phyloP scores from a whole-genome alignment of 2,113 vertebrate species.

The Bubo blakistoni region DNA sequence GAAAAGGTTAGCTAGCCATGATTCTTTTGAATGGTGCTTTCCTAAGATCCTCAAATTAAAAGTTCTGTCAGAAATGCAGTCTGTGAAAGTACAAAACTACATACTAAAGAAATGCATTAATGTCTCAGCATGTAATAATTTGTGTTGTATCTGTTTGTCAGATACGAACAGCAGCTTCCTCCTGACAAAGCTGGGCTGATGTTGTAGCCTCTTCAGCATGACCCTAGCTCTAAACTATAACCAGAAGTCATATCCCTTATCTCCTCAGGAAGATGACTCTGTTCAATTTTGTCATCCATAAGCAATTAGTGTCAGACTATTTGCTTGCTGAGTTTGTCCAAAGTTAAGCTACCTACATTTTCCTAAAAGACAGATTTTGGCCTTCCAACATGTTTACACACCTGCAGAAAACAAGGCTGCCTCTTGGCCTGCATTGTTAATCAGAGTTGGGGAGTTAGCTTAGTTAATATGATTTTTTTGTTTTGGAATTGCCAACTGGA shows the following conservation, averaged over 20 bases:
- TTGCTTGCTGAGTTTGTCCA: not conserved
- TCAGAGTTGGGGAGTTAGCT: not conserved
- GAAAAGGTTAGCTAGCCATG: slow-evolving; percentile 5
- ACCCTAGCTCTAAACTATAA: not conserved
- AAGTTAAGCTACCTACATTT: not conserved
- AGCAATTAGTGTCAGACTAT: not conserved
- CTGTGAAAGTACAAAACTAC: not conserved
- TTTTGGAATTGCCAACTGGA: not conserved
- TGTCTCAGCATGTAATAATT: not conserved
- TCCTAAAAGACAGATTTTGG: not conserved
- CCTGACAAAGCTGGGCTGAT: not conserved
- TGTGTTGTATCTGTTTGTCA: not conserved
- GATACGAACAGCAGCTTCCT: not conserved
- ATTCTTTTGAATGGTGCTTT: slow-evolving; percentile 2
- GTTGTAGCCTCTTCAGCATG: not conserved
- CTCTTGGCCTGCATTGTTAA: not conserved
- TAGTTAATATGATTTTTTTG: not conserved
- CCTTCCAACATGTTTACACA: not conserved
- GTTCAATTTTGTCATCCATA: not conserved
- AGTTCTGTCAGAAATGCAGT: not conserved
- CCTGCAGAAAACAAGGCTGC: not conserved
- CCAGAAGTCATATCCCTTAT: not conserved
- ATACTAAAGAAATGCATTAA: not conserved
- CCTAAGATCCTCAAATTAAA: slow-evolving; percentile 5
- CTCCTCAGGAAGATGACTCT: not conserved